Evolutionary conservation across 2,888 invertebrate genomes (phyloP), one percentile per base, ranked within the genome.

Genomic region (Chironomus tentans): DNA sequence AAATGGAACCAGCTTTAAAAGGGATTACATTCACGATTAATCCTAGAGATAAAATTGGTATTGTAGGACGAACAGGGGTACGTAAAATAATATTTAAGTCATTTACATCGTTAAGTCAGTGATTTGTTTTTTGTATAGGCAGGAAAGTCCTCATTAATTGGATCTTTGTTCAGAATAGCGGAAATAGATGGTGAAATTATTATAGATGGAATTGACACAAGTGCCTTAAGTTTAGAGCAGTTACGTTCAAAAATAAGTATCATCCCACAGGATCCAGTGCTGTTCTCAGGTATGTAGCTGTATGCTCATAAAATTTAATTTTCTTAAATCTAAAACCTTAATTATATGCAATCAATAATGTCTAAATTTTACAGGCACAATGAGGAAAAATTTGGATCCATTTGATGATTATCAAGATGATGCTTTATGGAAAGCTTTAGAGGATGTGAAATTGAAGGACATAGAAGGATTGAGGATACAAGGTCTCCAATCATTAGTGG

Each of bases 1-100:
- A 91, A n/a, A 84, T 92, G 76, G 93, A 94, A 81, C 87, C 94
- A 56, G 94, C 94, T 50, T 86, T 95, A 77, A 89, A 90, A 76
- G 90, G 90, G 77, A 85, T 95, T 78, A 88, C 87, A 56, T 82
- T 88, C 47, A 78, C 79, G 0, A 85, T 89, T 22, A 81, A 85
- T 74, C 81, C 87, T 12, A 84, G 83, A 77, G 86, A 87, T 79
- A 89, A 88, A 24, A 82, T 88, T 77, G 88, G 88, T 15, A 87
- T 88, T 78, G 88, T 88, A 24, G 89, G 90, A 4, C 81, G 89
- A 77, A 90, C 89, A 2, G 90, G 90, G 15, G 74, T 74, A 24
- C 38, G 21, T 65, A 50, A 15, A 50, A 15, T 13, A 46, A 56
- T 2, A 22, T 22, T 38, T 21, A 21, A n/a, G 10, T 21, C 2